Percentiles rank a stretch among this genome's conserved stretches.
Conservation (phyloP, 2,113 vertebrate species). For the Trematocara variabile region DNA sequence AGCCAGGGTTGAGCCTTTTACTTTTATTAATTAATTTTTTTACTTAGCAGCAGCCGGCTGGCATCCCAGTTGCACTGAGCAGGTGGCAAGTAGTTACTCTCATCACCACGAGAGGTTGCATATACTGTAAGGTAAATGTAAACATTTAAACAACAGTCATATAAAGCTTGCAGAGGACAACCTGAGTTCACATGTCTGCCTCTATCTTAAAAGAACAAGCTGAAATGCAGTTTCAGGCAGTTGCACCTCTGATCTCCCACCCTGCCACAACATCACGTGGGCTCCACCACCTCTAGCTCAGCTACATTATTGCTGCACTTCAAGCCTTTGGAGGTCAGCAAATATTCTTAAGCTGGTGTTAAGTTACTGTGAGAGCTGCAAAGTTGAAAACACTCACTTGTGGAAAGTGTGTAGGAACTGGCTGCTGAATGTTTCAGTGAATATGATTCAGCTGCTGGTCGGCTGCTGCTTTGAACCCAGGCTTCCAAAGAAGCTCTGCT, state of each 20-base stretch:
- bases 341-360: conserved; percentile 13
- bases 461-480: conserved; percentile 17
- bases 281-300: background rate
- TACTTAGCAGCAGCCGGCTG: background rate
- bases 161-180: background rate
- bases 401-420: conserved; percentile 11
- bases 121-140: background rate
- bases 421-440: background rate
- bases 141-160: background rate
- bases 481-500: background rate
- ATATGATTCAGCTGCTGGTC: conserved; percentile 1
- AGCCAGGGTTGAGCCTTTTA: background rate
- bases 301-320: background rate
- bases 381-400: background rate
- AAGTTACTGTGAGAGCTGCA: background rate
- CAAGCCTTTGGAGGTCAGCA: background rate
- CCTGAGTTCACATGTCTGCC: background rate
- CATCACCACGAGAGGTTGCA: background rate
- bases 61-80: background rate
- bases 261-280: background rate
- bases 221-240: background rate
- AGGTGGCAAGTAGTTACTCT: background rate
- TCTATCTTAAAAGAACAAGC: background rate
- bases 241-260: background rate
- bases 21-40: background rate